Evolutionary conservation across 2,888 invertebrate species (phyloP), one percentile per base, ranked within the genome.

Genomic region (Orthosia gracilis): DNA sequence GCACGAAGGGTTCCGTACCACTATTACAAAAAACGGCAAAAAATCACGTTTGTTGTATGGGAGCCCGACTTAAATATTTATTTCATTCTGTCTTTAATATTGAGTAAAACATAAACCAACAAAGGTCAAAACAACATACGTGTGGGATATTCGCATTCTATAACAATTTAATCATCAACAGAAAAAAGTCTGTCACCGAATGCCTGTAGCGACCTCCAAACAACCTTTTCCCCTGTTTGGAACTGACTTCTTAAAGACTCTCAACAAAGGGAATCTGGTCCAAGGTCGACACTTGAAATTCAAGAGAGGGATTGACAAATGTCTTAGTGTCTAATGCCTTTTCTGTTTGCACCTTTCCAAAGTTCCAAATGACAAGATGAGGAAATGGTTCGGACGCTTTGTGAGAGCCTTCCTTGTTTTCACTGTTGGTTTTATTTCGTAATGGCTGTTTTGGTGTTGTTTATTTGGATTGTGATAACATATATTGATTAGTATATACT

Each of bases 221-320:
- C n/a, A 49, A 40, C 61, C 67, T 65, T 57, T 68, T 54, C 21
- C 21, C 21, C n/a, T 47, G 9, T 66, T 63, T 13, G 15, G 54
- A 23, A 64, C 40, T 63, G 23, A 64, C 26, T 55, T 67, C 21
- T 61, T 40, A 54, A 69, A 64, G 62, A 23, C 47, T 64, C 21
- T 26, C 5, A 49, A 71, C 72, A 72, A 82, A 76, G 67, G 70
- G 47, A 72, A 80, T 68, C 40, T 61, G 52, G 57, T 15, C 50
- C 79, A 80, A 83, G 80, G 80, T 69, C 57, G 55, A 23, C 73
- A 83, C 72, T 83, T 83, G 73, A 26, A 78, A 83, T 73, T 80
- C 79, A 57, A 23, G 57, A 69, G 64, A 65, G 47, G 69, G 66
- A 83, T 73, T 69, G 80, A 83, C 79, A 83, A 80, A 80, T 83